Conservation (phyloP, 2,797 vertebrate genomes). For the Oreonectes daqikongensis region DNA sequence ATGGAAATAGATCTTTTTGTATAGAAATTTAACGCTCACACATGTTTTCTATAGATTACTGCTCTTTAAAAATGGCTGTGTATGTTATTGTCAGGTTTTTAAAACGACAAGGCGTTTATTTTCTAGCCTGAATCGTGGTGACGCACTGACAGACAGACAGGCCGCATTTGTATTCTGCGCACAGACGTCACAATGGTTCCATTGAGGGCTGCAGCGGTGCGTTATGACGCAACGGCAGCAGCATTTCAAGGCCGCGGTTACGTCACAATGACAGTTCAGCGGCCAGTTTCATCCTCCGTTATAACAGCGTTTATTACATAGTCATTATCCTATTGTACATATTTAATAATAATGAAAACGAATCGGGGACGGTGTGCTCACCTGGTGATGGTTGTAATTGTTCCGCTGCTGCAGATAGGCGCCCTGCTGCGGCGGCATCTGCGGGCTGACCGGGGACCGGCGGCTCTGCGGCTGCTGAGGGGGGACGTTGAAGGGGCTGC, state of each 20-base stretch:
- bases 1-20: no score
- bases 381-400: slow-evolving; percentile 93
- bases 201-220: slow-evolving; percentile 12
- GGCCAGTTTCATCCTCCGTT: neutral
- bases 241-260: slow-evolving; percentile 21
- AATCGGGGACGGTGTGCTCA: slow-evolving; percentile 64
- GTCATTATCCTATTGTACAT: neutral
- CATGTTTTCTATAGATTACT: no score
- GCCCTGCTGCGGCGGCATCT: slow-evolving; percentile 88
- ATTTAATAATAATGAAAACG: neutral
- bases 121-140: neutral
- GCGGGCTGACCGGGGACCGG: slow-evolving; percentile 89
- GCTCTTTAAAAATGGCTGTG: neutral
- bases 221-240: slow-evolving; percentile 34
- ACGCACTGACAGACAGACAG: slow-evolving; percentile 21
- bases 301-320: neutral
- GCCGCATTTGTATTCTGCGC: slow-evolving; percentile 39
- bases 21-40: no score
- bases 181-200: slow-evolving; percentile 46
- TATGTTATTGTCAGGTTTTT: neutral
- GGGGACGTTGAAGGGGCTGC: slow-evolving; percentile 85
- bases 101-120: neutral
- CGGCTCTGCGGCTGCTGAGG: slow-evolving; percentile 85
- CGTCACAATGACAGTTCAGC: slow-evolving; percentile 25
- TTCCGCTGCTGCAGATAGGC: slow-evolving; percentile 93